These are phyloP conservation scores for Collichthys lucidus DNA, from an alignment of 2,113 vertebrate genomes.

Conservation along the genomic window DNA sequence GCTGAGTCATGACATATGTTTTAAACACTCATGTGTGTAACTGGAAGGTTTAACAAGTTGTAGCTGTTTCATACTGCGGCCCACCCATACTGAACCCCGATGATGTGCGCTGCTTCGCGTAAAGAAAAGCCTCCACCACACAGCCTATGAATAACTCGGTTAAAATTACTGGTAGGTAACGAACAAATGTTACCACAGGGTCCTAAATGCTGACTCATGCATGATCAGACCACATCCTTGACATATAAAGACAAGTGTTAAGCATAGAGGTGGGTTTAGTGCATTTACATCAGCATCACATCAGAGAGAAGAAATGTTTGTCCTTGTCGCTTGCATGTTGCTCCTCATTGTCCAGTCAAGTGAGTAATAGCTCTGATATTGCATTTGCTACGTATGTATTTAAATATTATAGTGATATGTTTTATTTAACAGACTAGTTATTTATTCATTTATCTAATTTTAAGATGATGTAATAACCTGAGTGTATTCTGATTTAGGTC, in stretches of 20 bases:
- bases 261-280: constrained; percentile 23
- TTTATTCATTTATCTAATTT: not conserved
- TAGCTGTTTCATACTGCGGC: not conserved
- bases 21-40: not conserved
- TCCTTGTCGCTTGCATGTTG: not conserved
- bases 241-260: constrained; percentile 37
- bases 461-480: not conserved
- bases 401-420: not conserved
- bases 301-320: constrained; percentile 55
- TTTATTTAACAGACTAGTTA: not conserved
- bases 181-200: not conserved
- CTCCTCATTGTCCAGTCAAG: constrained; percentile 52
- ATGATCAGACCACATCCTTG: constrained; percentile 66
- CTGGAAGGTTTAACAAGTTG: not conserved
- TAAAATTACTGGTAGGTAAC: constrained; percentile 24
- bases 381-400: not conserved
- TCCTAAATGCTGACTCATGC: constrained; percentile 29
- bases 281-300: not conserved
- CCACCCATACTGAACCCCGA: not conserved
- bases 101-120: not conserved
- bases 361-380: constrained; percentile 43
- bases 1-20: not conserved
- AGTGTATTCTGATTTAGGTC: constrained; percentile 47
- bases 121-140: not conserved
- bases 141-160: not conserved